A percentile compares a stretch with the other conserved stretches of the same genome.
Conservation (phyloP, 2,113 vertebrate genomes). For the Megaceryle torquata region DNA sequence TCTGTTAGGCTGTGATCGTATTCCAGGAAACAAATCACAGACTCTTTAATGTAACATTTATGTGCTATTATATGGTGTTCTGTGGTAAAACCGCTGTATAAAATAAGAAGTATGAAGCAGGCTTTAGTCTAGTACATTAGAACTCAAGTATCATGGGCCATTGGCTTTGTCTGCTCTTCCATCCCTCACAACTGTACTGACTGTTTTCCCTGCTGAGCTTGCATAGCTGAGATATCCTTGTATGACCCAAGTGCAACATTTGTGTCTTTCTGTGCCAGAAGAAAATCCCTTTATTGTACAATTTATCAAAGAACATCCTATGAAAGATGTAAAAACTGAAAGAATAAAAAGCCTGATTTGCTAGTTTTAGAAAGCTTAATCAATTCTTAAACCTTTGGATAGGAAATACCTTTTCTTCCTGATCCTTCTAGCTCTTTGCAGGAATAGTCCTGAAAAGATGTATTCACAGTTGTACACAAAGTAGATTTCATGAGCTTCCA, state of each 20-base stretch:
- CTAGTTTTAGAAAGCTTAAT: neutral
- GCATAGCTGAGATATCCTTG: neutral
- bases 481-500: neutral
- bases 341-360: neutral
- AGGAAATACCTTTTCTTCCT: neutral
- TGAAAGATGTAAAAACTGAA: neutral
- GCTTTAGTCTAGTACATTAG: neutral
- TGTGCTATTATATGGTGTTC: neutral
- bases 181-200: neutral
- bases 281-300: neutral
- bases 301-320: neutral
- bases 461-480: neutral
- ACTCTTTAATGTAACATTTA: accelerated
- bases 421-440: neutral
- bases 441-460: neutral
- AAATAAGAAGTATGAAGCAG: neutral
- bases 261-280: neutral
- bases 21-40: neutral
- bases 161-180: neutral
- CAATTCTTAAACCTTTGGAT: neutral
- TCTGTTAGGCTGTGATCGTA: neutral
- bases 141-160: neutral
- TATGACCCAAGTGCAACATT: neutral
- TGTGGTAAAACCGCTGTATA: neutral
- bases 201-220: neutral